Conservation (phyloP, 2,113 vertebrate genomes). For the Poicephalus meyeri region DNA sequence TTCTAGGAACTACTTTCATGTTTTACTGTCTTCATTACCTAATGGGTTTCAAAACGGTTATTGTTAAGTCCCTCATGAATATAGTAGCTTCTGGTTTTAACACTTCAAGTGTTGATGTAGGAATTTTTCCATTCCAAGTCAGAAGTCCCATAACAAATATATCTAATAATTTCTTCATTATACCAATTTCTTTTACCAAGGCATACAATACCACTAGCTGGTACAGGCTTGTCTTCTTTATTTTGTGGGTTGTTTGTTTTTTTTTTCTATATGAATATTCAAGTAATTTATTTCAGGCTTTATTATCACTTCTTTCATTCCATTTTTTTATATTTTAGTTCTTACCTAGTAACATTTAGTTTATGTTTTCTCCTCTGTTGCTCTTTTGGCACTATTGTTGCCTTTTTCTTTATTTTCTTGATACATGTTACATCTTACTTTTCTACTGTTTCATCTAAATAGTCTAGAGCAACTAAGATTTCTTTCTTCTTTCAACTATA, state of each 20-base stretch:
- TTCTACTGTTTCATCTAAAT: background rate
- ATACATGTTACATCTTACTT: background rate
- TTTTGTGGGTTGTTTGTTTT: background rate
- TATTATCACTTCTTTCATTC: background rate
- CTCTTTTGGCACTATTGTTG: background rate
- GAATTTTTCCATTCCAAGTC: conserved; percentile 6
- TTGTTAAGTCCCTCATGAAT: conserved; percentile 48
- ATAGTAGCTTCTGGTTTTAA: conserved; percentile 17
- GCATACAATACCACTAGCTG: background rate
- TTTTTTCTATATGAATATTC: background rate
- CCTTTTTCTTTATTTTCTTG: background rate
- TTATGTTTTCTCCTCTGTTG: background rate
- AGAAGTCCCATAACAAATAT: background rate
- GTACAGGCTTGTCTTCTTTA: background rate
- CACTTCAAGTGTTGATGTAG: background rate
- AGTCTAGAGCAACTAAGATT: background rate
- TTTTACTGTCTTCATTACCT: conserved; percentile 62
- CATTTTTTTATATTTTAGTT: background rate
- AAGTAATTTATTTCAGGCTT: background rate
- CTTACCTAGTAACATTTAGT: background rate
- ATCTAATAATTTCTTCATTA: background rate
- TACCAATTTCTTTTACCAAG: background rate
- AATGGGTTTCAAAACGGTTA: conserved; percentile 52
- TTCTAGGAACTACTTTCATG: conserved; percentile 47
- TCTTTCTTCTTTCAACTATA: background rate